Conservation (phyloP, 2,113 vertebrate species). For the Piaya cayana region DNA sequence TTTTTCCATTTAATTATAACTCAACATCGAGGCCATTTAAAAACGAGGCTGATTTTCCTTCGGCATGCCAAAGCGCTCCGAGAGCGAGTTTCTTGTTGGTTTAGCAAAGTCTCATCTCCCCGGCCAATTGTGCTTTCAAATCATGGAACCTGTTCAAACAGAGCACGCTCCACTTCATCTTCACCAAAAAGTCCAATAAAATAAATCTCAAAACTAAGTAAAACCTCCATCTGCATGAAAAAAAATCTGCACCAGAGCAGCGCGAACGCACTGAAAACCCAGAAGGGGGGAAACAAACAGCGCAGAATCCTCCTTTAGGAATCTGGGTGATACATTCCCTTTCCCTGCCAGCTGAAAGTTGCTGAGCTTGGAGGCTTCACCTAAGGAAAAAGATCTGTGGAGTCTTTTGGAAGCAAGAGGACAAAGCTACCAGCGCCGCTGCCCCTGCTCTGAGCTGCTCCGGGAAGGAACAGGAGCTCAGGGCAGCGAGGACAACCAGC, state of each 20-base stretch:
- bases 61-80: not conserved
- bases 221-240: not conserved
- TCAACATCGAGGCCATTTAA: not conserved
- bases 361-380: not conserved
- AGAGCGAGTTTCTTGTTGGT: not conserved
- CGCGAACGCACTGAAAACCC: not conserved
- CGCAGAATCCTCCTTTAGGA: not conserved
- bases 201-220: not conserved
- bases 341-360: not conserved
- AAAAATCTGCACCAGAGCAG: not conserved
- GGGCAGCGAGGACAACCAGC: not conserved
- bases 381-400: not conserved
- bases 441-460: not conserved
- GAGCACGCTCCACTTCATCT: not conserved
- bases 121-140: slow-evolving; percentile 20
- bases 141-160: not conserved
- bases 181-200: not conserved
- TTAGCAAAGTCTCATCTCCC: slow-evolving; percentile 9
- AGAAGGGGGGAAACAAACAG: not conserved
- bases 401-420: not conserved
- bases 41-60: not conserved
- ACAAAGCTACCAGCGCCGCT: not conserved
- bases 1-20: slow-evolving; percentile 22
- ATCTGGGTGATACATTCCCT: not conserved
- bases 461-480: not conserved